Evolutionary conservation across 2,797 vertebrate species (phyloP).

Genomic region (Channa striata): DNA sequence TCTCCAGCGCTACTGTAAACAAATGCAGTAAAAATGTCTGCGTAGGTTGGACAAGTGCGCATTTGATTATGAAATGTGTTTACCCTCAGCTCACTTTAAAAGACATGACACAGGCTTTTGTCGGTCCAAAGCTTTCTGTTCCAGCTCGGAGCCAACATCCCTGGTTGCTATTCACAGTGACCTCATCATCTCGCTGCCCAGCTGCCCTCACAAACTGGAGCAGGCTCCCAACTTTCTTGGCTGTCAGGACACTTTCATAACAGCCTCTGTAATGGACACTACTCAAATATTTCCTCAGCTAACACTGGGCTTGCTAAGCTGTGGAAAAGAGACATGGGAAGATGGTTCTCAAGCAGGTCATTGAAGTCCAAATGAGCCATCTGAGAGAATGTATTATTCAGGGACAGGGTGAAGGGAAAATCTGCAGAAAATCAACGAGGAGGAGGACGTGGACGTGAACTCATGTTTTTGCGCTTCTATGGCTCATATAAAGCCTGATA

Average conservation of each 20-base stretch:
- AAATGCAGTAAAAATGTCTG: conserved; percentile 38
- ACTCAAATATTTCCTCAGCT: conserved; percentile 66
- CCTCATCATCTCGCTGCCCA: conserved; percentile 47
- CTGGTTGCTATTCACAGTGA: conserved; percentile 47
- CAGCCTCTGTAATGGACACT: conserved; percentile 54
- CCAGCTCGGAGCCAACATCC: conserved; percentile 41
- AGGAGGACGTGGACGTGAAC: conserved; percentile 2
- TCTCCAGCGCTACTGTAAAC: conserved; percentile 39
- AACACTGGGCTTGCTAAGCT: conserved; percentile 33
- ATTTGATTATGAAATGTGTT: conserved; percentile 73
- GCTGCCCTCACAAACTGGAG: conserved; percentile 21
- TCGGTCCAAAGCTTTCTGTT: conserved; percentile 56
- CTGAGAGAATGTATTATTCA: conserved; percentile 21
- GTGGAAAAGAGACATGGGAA: conserved; percentile 33
- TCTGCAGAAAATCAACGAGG: background rate
- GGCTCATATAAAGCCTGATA: background rate
- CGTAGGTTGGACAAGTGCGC: conserved; percentile 37
- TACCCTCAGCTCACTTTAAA: conserved; percentile 55
- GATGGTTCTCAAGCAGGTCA: conserved; percentile 32
- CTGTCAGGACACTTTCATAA: conserved; percentile 48
- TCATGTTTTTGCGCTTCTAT: background rate
- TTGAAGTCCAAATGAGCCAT: conserved; percentile 21
- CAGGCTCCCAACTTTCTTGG: conserved; percentile 43
- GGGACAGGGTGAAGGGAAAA: conserved; percentile 7
- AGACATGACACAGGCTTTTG: conserved; percentile 63